These are phyloP conservation scores for Eueremaeus valkanovi DNA, from an alignment of 2,888 invertebrate genomes.

Conservation along the genomic window DNA sequence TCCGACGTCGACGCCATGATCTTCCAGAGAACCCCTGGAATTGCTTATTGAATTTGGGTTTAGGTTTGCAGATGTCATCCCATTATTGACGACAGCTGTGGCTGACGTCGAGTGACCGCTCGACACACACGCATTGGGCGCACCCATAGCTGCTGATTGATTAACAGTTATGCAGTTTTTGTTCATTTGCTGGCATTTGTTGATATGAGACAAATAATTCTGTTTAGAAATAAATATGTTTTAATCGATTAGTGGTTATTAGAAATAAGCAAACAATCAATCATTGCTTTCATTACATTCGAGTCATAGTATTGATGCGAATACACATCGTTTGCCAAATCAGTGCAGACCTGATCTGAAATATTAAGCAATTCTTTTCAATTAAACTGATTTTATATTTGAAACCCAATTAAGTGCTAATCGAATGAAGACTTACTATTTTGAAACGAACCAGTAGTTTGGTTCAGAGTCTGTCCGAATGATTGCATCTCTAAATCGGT, in stretches of 20 bases:
- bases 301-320: slow-evolving; percentile 16
- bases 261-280: too few relatives aligned
- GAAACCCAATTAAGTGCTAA: neutral
- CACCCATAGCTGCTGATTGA: neutral
- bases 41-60: neutral
- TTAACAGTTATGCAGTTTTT: neutral
- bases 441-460: neutral
- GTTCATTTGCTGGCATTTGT: slow-evolving; percentile 16
- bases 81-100: slow-evolving; percentile 16
- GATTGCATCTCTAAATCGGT: slow-evolving; percentile 17
- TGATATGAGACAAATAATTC: slow-evolving; percentile 24
- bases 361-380: neutral
- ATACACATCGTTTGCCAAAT: neutral
- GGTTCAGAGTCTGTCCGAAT: neutral
- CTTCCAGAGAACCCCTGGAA: slow-evolving; percentile 59
- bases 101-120: slow-evolving; percentile 4
- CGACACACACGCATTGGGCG: neutral
- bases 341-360: neutral
- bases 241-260: neutral
- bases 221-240: neutral
- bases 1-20: slow-evolving; percentile 74
- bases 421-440: neutral
- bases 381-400: neutral
- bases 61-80: slow-evolving; percentile 14
- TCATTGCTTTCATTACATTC: slow-evolving; percentile 5